A percentile compares a stretch with the other conserved stretches of the same genome.
Evolutionary conservation across 2,113 vertebrate genomes (phyloP).

Genomic region (Sinocyclocheilus anshuiensis): DNA sequence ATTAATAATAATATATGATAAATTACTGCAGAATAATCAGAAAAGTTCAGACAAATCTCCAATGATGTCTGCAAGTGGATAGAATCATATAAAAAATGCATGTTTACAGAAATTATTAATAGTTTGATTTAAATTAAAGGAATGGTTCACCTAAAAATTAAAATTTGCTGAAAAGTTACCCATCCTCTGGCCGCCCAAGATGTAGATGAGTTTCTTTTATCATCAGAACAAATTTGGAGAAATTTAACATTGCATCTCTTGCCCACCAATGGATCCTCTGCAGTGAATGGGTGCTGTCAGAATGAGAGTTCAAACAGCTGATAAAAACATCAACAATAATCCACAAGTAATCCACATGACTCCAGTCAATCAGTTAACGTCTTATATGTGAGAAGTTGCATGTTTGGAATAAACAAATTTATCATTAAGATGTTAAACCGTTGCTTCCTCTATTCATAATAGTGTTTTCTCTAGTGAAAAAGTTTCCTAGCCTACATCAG

Average conservation of each 20-base stretch:
- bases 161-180: background rate
- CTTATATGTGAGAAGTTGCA: background rate
- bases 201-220: too few relatives aligned
- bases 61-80: background rate
- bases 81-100: background rate
- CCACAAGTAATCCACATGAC: too few relatives aligned
- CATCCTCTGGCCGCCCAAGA: background rate
- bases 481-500: too few relatives aligned
- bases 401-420: background rate
- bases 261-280: background rate
- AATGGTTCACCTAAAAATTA: background rate
- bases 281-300: background rate
- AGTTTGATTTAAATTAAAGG: background rate
- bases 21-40: background rate
- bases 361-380: too few relatives aligned
- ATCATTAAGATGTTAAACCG: too few relatives aligned
- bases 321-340: background rate
- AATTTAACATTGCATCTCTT: background rate
- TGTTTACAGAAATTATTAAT: background rate
- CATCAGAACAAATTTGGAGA: too few relatives aligned
- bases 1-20: background rate
- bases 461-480: too few relatives aligned
- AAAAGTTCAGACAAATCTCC: background rate
- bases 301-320: background rate
- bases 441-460: too few relatives aligned